These are phyloP conservation scores for Anoncus sp. DNA, from an alignment of 2,888 invertebrate species.

Conservation along the genomic window DNA sequence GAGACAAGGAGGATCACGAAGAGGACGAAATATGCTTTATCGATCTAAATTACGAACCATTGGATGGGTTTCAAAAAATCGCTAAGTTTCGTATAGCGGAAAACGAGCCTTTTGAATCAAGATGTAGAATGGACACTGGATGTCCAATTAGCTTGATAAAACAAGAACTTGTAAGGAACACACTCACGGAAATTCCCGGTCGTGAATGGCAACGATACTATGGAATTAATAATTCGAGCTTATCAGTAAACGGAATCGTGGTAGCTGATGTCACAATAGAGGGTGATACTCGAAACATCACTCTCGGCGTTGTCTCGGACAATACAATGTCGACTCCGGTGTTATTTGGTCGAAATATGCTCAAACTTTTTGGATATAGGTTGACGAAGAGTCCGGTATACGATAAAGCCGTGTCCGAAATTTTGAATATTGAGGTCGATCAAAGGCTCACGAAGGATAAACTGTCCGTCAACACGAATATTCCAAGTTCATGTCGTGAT, in stretches of 20 bases:
- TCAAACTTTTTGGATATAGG: constrained; percentile 44
- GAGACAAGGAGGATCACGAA: not conserved
- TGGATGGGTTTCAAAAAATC: constrained; percentile 37
- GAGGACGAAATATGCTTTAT: constrained; percentile 34
- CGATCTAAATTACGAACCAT: constrained; percentile 10
- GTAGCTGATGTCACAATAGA: constrained; percentile 40
- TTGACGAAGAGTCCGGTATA: constrained; percentile 42
- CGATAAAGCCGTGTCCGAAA: constrained; percentile 33
- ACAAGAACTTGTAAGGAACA: constrained; percentile 36
- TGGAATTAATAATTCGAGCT: constrained; percentile 41
- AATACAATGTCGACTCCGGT: constrained; percentile 34
- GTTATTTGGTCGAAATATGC: constrained; percentile 38
- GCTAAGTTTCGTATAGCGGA: constrained; percentile 23
- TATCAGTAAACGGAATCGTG: constrained; percentile 25
- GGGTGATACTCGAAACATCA: constrained; percentile 2
- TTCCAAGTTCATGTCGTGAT: constrained; percentile 2
- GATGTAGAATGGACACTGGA: constrained; percentile 47
- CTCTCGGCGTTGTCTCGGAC: constrained; percentile 37
- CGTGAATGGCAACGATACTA: constrained; percentile 40
- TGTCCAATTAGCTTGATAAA: constrained; percentile 48
- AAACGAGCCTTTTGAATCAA: constrained; percentile 18
- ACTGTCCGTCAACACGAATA: constrained; percentile 29
- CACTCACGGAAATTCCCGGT: not conserved
- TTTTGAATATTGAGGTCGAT: constrained; percentile 32
- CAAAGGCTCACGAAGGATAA: not conserved